Conservation (phyloP, 2,113 vertebrate genomes). For the Brachirus orientalis region DNA sequence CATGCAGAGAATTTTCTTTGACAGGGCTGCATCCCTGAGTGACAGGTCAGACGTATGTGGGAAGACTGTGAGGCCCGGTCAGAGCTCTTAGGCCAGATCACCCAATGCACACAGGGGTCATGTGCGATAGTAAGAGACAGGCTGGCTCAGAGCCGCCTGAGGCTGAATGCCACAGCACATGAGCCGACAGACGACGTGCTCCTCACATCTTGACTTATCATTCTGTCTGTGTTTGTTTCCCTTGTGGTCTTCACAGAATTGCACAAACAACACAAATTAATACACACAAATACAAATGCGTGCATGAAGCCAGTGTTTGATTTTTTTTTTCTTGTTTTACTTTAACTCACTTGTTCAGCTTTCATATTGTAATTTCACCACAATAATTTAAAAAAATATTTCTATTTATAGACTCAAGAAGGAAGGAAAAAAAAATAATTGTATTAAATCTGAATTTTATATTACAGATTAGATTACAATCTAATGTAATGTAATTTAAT, state of each 20-base stretch:
- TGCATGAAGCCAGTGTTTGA: not conserved
- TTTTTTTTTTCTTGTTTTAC: not conserved
- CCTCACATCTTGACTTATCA: slow-evolving; percentile 48
- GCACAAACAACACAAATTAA: slow-evolving; percentile 17
- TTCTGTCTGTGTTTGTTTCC: slow-evolving; percentile 29
- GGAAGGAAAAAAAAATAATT: no score
- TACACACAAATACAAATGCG: not conserved
- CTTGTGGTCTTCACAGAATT: slow-evolving; percentile 32
- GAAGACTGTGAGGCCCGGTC: slow-evolving; percentile 30
- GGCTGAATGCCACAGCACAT: slow-evolving; percentile 53
- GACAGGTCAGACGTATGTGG: slow-evolving; percentile 59
- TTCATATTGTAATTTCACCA: not conserved
- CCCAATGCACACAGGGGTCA: slow-evolving; percentile 45
- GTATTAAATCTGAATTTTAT: no score
- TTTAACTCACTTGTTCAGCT: not conserved
- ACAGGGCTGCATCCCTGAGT: slow-evolving; percentile 59
- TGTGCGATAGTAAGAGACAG: slow-evolving; percentile 55
- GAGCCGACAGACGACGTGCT: slow-evolving; percentile 41
- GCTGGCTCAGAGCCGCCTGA: slow-evolving; percentile 29
- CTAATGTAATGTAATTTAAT: no score
- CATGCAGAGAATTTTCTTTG: slow-evolving; percentile 43
- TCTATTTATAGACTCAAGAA: no score
- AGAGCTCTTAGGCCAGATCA: slow-evolving; percentile 43
- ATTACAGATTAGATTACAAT: no score
- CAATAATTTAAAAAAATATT: no score